phyloP scores from a whole-genome alignment of 2,888 invertebrate genomes.

The Hipparchia semele region DNA sequence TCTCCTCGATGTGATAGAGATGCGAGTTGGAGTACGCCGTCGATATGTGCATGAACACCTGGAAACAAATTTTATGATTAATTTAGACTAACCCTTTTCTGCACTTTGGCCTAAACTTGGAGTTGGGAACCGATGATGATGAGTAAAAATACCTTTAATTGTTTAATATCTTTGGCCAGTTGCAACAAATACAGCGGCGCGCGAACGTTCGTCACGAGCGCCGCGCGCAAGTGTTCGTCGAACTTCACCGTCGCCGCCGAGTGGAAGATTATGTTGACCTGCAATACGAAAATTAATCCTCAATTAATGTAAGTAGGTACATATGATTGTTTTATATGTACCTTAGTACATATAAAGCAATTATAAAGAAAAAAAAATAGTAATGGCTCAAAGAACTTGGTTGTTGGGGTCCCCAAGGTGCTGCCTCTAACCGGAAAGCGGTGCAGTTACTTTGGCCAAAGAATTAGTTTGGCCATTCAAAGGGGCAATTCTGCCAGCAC shows the following conservation, averaged over 20 bases:
- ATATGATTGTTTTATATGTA: no score
- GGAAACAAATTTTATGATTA: conserved; percentile 33
- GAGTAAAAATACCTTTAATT: conserved; percentile 57
- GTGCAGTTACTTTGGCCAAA: no score
- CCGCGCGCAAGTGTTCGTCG: conserved; percentile 90
- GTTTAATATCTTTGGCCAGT: conserved; percentile 87
- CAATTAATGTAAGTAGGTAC: no score
- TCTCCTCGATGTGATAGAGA: conserved; percentile 82
- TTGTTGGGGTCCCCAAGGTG: no score
- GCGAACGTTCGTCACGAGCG: conserved; percentile 90
- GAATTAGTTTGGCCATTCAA: no score
- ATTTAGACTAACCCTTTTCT: neutral
- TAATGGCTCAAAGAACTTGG: no score
- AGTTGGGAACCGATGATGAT: no score
- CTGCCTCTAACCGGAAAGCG: no score
- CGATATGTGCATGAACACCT: conserved; percentile 90
- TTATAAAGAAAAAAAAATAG: no score
- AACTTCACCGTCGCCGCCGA: conserved; percentile 96
- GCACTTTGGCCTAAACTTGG: no score
- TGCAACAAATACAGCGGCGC: conserved; percentile 89
- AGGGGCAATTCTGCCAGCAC: no score
- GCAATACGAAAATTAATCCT: neutral
- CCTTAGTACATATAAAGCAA: no score
- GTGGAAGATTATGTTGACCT: conserved; percentile 88
- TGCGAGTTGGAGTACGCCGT: conserved; percentile 92